Evolutionary conservation across 2,113 vertebrate genomes (phyloP).

Genomic region (Madoqua kirkii): DNA sequence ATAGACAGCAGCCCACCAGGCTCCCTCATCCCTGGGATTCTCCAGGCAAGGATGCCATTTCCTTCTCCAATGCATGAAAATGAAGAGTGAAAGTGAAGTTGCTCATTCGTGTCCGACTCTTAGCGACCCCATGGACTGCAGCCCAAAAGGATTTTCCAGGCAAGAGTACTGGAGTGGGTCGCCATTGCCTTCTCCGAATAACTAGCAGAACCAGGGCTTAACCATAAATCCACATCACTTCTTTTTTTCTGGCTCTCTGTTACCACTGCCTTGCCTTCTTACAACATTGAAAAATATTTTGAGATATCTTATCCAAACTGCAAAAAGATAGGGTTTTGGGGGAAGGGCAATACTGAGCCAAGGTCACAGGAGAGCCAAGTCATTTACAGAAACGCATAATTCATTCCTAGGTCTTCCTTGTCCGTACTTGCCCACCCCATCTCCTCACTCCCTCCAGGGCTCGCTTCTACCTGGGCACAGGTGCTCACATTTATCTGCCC

Average conservation of each 20-base stretch:
- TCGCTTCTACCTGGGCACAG: not conserved
- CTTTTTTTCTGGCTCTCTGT: not conserved
- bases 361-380: not conserved
- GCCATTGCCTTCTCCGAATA: not conserved
- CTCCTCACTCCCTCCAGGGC: not conserved
- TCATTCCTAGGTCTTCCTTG: not conserved
- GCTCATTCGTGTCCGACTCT: not conserved
- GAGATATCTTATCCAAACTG: not conserved
- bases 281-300: not conserved
- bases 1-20: not conserved
- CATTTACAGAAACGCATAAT: not conserved
- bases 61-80: not conserved
- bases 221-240: not conserved
- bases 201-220: not conserved
- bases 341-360: not conserved
- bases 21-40: not conserved
- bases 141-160: not conserved
- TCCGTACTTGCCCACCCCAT: not conserved
- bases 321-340: not conserved
- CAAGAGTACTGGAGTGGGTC: not conserved
- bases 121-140: not conserved
- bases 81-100: not conserved
- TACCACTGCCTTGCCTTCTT: not conserved
- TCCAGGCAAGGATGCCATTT: not conserved
- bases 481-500: not conserved